Base-by-base conservation (phyloP, 1,140 invertebrate species). In the Hyles euphorbiae region DNA sequence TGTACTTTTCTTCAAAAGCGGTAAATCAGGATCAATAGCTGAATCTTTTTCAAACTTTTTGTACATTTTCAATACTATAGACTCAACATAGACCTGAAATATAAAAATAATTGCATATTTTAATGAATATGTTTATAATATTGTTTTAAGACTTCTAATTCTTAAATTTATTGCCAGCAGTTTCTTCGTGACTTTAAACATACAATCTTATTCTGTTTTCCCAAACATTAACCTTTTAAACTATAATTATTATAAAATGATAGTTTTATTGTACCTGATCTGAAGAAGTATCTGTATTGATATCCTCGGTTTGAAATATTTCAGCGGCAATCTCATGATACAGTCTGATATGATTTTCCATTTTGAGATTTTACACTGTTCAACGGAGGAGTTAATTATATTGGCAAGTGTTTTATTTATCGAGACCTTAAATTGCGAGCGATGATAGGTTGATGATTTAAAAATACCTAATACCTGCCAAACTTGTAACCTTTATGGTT, bases 1-100 rank as follows among this genome's bases (percentile, higher is more conserved):
- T 64, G 90, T 88, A 49, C 92, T 84, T 78, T 91, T 91, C 34
- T 91, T 80, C 7, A 97, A 86, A 63, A 92, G 77, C 6, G 94
- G 94, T 51, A 92, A 74, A 47, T 92, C 90, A 36, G 89, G 90
- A 59, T 94, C 91, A 32, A 91, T 74, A 11, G 91, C 80, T 45
- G 89, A 76, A 58, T 82, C 78, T 58, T 90, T 90, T 63, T 91
- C 89, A 77, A 92, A 93, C 32, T 90, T 76, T 75, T 91, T 91
- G 67, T 91, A 95, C 49, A 93, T 89, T 71, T 92, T 91, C 55
- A 93, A 84, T 47, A 96, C 90, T 22, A 53, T 55, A 34, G 45
- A 3, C 47, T 65, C 63, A 5, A 95, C 93, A 72, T 92, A 90
- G 65, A 91, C 72, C 94, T 95, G 73, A 56, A 91, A 91, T 59